Base-by-base conservation (phyloP, 2,888 invertebrate species). In the Dasysyrphus albostriatus region DNA sequence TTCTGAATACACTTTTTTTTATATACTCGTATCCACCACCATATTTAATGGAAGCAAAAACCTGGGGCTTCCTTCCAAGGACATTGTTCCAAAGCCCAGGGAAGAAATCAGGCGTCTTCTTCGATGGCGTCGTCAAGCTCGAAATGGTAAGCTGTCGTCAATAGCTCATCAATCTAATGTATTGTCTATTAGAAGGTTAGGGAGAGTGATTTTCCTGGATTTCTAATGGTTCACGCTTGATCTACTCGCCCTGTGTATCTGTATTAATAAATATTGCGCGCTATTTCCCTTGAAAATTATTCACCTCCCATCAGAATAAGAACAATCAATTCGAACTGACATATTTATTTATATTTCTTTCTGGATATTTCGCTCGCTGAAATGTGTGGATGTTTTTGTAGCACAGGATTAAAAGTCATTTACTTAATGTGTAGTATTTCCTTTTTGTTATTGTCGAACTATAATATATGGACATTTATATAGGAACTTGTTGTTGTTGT, bases 141-240 rank as follows among this genome's bases (percentile, higher is more conserved):
- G 51, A 24, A 49, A 16, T 58, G 37, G 65, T 58, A 51, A 59
- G 70, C 70, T 79, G 58, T 80, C 74, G 83, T 84, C 81, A 73
- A 51, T 80, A 67, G 74, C 80, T 84, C 84, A 85, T 85, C 84
- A 85, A 85, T 85, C 84, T 81, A 85, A 85, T 85, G 77, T 81
- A 79, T 72, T 73, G 65, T 73, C 58, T 16, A 39, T 76, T 47
- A 59, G 37, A 58, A 16, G 51, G 44, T 32, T 61, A 19, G 19
- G 61, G 24, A 14, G 54, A 54, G 12, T 74, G 67, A 74, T 69
- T 79, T 83, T 47, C 34, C 34, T 49, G 56, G 58, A 82, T 77
- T 82, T 77, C 73, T 70, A 81, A 85, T 44, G 74, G 82, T 87
- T 87, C 74, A 82, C 82, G 85, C 85, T 87, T 87, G 82, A 87